phyloP scores from a whole-genome alignment of 2,888 invertebrate species.

The Ephialtes manifestator region DNA sequence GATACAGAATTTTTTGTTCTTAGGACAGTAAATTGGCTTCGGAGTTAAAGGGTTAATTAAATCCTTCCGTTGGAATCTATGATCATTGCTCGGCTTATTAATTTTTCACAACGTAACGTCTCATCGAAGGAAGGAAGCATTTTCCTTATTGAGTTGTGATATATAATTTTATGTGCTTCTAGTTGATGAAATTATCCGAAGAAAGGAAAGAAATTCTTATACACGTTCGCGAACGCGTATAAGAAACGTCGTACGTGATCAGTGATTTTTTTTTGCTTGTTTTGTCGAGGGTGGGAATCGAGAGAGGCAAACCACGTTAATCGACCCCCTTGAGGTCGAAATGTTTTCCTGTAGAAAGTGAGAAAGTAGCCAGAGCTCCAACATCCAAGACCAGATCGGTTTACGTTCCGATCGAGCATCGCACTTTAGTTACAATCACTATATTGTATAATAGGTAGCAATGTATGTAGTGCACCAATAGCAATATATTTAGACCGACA shows the following conservation, averaged over 20 bases:
- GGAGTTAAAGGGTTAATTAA: not conserved
- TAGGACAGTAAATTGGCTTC: no score
- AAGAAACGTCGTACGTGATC: not conserved
- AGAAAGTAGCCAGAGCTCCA: conserved; percentile 75
- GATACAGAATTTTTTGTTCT: no score
- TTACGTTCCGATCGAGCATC: conserved; percentile 13
- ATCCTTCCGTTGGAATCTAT: not conserved
- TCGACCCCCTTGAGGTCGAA: conserved; percentile 26
- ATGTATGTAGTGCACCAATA: not conserved
- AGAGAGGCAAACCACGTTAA: not conserved
- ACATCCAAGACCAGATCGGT: conserved; percentile 48
- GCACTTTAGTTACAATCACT: conserved; percentile 6
- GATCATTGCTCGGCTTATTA: not conserved
- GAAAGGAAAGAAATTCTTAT: not conserved
- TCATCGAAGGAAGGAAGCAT: not conserved
- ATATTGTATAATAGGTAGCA: conserved; percentile 13
- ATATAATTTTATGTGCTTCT: no score
- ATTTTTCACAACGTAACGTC: not conserved
- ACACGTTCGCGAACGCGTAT: not conserved
- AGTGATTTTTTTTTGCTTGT: not conserved
- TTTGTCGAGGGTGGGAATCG: not conserved
- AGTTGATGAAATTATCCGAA: not conserved
- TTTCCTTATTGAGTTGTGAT: not conserved
- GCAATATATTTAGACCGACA: not conserved
- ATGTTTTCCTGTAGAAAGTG: conserved; percentile 78